phyloP scores from a whole-genome alignment of 2,113 vertebrate species.

The Calidris pugnax region DNA sequence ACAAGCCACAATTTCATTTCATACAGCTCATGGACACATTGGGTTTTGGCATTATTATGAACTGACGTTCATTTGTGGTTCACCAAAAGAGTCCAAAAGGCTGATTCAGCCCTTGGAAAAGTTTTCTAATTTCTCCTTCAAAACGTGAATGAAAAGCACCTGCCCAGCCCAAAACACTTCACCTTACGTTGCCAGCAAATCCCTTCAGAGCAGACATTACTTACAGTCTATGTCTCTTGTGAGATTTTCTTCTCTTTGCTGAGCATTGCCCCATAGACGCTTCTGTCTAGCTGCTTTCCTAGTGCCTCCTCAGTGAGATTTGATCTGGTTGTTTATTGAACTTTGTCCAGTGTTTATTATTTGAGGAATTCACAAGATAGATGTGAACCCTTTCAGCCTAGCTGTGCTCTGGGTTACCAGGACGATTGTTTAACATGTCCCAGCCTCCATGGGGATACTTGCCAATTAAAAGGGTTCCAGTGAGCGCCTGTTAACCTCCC shows the following conservation, averaged over 20 bases:
- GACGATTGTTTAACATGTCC: not conserved
- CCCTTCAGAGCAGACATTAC: not conserved
- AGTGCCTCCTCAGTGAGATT: not conserved
- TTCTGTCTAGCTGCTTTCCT: not conserved
- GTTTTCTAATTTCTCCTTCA: not conserved
- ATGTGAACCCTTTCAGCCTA: constrained; percentile 15
- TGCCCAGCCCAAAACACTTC: not conserved
- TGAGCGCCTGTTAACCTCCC: not conserved
- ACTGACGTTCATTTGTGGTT: not conserved
- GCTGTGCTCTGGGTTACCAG: not conserved
- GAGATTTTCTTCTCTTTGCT: not conserved
- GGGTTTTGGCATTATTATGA: not conserved
- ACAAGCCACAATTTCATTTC: not conserved
- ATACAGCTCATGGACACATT: not conserved
- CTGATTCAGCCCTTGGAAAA: constrained; percentile 34
- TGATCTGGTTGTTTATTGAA: constrained; percentile 29
- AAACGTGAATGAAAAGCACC: not conserved
- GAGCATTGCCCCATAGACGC: not conserved
- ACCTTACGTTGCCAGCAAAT: not conserved
- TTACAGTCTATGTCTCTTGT: not conserved
- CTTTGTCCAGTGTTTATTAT: constrained; percentile 26
- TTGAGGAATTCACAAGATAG: constrained; percentile 35
- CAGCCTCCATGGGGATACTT: not conserved
- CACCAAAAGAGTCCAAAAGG: not conserved
- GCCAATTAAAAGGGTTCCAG: constrained; percentile 13